phyloP scores from a whole-genome alignment of 1,140 invertebrate species.

The Lethocerus indicus region DNA sequence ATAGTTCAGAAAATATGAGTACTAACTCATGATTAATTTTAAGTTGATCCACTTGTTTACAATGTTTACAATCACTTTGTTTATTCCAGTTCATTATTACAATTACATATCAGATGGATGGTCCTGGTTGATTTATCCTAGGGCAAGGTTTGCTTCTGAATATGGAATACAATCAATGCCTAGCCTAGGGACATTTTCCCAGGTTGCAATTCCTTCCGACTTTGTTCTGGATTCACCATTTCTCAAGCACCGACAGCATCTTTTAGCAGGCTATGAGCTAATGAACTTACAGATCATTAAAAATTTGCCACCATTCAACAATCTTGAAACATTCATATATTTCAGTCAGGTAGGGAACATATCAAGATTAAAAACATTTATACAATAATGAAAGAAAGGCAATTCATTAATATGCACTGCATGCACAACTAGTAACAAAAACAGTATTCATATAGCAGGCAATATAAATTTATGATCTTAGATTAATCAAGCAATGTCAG shows the following conservation, averaged over 20 bases:
- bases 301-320: constrained; percentile 9
- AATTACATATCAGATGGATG: constrained; percentile 71
- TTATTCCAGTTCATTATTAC: constrained; percentile 71
- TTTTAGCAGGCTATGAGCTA: constrained; percentile 44
- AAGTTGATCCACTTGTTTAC: too few relatives aligned
- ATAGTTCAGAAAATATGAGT: too few relatives aligned
- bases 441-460: constrained; percentile 7
- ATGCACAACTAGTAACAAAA: too few relatives aligned
- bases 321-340: constrained; percentile 41
- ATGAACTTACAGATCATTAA: constrained; percentile 25
- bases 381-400: too few relatives aligned
- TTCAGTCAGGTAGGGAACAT: constrained; percentile 43
- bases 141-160: constrained; percentile 79
- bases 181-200: constrained; percentile 38
- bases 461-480: constrained; percentile 24
- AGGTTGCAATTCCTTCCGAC: constrained; percentile 36
- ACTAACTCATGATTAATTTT: too few relatives aligned
- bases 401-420: too few relatives aligned
- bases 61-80: too few relatives aligned
- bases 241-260: constrained; percentile 67
- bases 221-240: constrained; percentile 38
- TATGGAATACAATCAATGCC: constrained; percentile 90
- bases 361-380: not conserved
- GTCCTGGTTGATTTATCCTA: constrained; percentile 58
- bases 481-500: constrained; percentile 74